Evolutionary conservation across 1,140 invertebrate genomes (phyloP), one percentile per base, ranked within the genome.

Genomic region (Pseudobourletiella spinata): DNA sequence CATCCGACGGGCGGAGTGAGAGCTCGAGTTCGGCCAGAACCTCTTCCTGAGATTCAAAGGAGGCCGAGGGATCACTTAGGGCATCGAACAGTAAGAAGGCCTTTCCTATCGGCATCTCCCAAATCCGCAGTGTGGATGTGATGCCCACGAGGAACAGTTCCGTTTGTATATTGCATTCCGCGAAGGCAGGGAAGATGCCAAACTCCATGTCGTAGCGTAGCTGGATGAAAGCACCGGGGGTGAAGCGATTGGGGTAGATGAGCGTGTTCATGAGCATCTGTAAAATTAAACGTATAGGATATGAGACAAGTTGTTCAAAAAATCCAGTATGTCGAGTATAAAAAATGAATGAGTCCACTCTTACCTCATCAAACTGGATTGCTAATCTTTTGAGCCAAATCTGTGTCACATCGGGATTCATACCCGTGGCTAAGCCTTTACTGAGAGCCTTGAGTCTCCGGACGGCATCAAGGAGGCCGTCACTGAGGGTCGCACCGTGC

Each of bases 381-480:
- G 64, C 57, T 6, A 68, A 18, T 18, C 54, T 46, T 50, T 68
- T 68, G 14, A 65, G 20, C 67, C 67, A 68, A 50, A 54, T 63
- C 2, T 57, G 25, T 4, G 63, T 57, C 16, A 61, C 26, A 1
- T n/a, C 32, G 14, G 43, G 22, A 25, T 63, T 59, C 63, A 68
- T 68, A 3, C 52, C 39, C 3, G 46, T 20, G 3, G 28, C 30
- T 14, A 63, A 24, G 16, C 63, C 59, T 26, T 35, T 30, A 25
- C 52, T 51, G 25, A 51, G 28, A 51, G 48, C 48, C 25, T 59
- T 58, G 1, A 65, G 29, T 26, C 52, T 63, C 4, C 57, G 59
- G 6, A 64, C 28, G 3, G 44, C 24, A 28, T 20, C 14, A 11
- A 57, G 39, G 2, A 68, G 20, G 35, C 51, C 35, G 20, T 44